Evolutionary conservation across 2,797 vertebrate species (phyloP), one percentile per base, ranked within the genome.

Genomic region (Pygocentrus nattereri): DNA sequence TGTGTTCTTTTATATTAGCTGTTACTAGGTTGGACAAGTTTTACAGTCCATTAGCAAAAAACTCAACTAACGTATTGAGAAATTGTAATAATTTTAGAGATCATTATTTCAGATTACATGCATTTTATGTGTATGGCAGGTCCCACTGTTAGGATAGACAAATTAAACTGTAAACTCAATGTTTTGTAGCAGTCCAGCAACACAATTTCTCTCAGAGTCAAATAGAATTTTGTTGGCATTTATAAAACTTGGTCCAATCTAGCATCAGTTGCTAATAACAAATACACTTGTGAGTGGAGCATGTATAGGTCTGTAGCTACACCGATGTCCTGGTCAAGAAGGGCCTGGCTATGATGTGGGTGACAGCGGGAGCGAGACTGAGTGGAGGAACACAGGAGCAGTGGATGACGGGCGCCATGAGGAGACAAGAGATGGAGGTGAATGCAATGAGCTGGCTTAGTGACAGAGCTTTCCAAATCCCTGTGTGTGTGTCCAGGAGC

Each of bases 391-490:
- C 34, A 75, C 59, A 79, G 50, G 23, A 61, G 52, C 38, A 65
- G 54, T 56, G 58, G 62, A 44, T 31, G 23, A 64, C 16, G 61
- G 59, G 59, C 72, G 79, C 30, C 21, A 47, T 50, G 68, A 74
- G 61, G 80, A 76, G 68, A 76, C 52, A 58, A 76, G 70, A 78
- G 78, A 92, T 90, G 89, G 92, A 88, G 90, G 88, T 87, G 93
- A 94, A 94, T 95, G 91, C 92, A 90, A 94, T 94, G 90, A 92
- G 91, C 90, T 91, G 92, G 93, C 94, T 94, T 94, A 94, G 89
- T 75, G 87, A 83, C 89, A 81, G 86, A 90, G 87, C 88, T 89
- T 86, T 87, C 85, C 84, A 92, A 93, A 94, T 93, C 92, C 91
- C 84, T 86, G 65, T 86, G 89, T 82, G 76, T 85, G 88, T 93